Percentiles rank a stretch among this genome's conserved stretches.
phyloP scores from a whole-genome alignment of 1,140 invertebrate species.

The Drosophila oshimai region DNA sequence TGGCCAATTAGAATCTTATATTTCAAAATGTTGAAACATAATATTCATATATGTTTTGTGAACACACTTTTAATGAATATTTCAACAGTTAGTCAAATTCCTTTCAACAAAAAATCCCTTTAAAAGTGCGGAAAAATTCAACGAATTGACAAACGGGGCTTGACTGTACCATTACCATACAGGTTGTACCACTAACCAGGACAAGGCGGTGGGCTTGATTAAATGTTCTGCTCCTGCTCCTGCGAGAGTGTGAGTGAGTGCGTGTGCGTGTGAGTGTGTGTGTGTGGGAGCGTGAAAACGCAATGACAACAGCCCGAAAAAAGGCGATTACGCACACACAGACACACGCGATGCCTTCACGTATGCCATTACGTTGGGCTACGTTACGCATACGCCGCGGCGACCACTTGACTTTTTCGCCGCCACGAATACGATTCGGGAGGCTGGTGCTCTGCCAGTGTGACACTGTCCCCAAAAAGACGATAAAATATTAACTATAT shows the following conservation, averaged over 20 bases:
- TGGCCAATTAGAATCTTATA: no score
- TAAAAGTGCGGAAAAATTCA: no score
- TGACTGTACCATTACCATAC: constrained; percentile 17
- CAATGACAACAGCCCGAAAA: constrained; percentile 65
- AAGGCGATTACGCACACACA: constrained; percentile 43
- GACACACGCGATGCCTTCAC: constrained; percentile 38
- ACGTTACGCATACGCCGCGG: constrained; percentile 53
- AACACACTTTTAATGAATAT: no score
- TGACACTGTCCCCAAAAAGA: not conserved
- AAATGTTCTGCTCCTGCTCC: constrained; percentile 43
- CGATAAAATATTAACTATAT: no score
- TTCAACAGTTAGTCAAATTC: no score
- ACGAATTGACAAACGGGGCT: not conserved
- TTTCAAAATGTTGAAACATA: no score
- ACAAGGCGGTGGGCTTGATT: constrained; percentile 47
- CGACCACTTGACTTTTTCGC: constrained; percentile 64
- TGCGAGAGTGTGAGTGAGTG: not conserved
- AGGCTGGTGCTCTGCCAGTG: not conserved
- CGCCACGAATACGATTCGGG: constrained; percentile 10
- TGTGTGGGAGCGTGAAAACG: constrained; percentile 56
- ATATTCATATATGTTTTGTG: no score
- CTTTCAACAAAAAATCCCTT: not conserved
- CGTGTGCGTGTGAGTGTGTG: constrained; percentile 3
- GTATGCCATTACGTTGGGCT: constrained; percentile 50
- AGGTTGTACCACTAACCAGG: constrained; percentile 14